Base-by-base conservation (phyloP, 2,797 vertebrate genomes). In the Loriculus beryllinus region DNA sequence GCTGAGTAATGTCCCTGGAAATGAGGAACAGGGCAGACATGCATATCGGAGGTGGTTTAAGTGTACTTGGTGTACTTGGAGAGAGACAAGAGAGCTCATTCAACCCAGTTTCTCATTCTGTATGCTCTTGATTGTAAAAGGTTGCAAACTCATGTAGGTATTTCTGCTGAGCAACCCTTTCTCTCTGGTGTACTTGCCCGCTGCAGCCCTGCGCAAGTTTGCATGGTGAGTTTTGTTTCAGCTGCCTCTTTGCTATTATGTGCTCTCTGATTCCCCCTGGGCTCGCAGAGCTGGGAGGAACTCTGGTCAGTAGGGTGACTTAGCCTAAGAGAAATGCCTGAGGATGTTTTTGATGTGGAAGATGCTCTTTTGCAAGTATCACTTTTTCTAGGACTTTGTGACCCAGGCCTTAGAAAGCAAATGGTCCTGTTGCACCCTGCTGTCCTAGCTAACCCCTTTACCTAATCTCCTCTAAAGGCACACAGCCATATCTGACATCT, bases 21-120 rank as follows among this genome's bases (percentile, higher is more conserved):
- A 72, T 65, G 40, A 71, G 52, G 60, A 95, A 29, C 68, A 62
- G 17, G 45, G 22, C 40, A 74, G 65, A 65, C 69, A 37, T 9
- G 43, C 59, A 52, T 19, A 39, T 13, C 6, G 3, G 71, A 63
- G 52, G 25, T 60, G 12, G 47, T 75, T 87, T 91, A 71, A 70
- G 31, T 56, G 71, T 90, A 71, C 31, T 62, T 69, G n/a, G 42
- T 82, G 82, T 71, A 82, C 81, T 70, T 93, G 52, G 72, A 81
- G 71, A 75, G 20, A 74, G 39, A 49, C 2, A 1, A 67, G 67
- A 69, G 28, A 51, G 37, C 29, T 94, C 75, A 49, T 80, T 52
- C 48, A 84, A 17, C 23, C 59, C 60, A 1, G 1, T 49, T 93
- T 87, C 68, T 74, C 14, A 23, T 78, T 92, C 72, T 71, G 5